phyloP scores from a whole-genome alignment of 1,140 invertebrate species.

The Eciton burchellii region DNA sequence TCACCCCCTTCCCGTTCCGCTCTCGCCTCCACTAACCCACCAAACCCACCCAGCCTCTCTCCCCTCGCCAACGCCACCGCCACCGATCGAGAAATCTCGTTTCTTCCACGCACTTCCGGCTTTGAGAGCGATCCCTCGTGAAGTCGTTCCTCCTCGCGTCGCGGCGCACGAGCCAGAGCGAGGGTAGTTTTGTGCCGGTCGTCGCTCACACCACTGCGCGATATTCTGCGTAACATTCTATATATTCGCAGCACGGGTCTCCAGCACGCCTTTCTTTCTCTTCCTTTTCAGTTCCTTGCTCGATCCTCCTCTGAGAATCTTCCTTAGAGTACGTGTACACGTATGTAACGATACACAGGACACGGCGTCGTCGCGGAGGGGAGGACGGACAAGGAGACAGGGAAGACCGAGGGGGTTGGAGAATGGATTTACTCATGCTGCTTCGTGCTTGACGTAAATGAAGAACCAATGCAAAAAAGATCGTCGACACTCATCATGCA shows the following conservation, averaged over 20 bases:
- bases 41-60: too few species aligned
- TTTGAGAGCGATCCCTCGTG: background rate
- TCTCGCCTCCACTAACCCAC: too few species aligned
- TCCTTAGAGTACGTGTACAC: slow-evolving; percentile 1
- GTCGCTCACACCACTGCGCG: slow-evolving; percentile 39
- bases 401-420: background rate
- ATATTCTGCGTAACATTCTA: slow-evolving; percentile 29
- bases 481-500: slow-evolving; percentile 40
- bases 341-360: slow-evolving; percentile 3
- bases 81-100: background rate
- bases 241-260: slow-evolving; percentile 2
- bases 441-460: slow-evolving; percentile 29
- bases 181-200: slow-evolving; percentile 29
- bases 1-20: too few species aligned
- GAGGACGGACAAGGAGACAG: background rate
- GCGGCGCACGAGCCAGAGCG: background rate
- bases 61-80: too few species aligned
- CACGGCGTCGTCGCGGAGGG: background rate
- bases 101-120: slow-evolving; percentile 41
- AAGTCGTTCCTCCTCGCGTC: background rate
- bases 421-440: slow-evolving; percentile 54
- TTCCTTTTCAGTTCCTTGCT: background rate
- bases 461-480: slow-evolving; percentile 35
- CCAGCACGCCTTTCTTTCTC: background rate
- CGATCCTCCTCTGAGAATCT: background rate